A percentile compares a stretch with the other conserved stretches of the same genome.
Conservation (phyloP, 2,113 vertebrate genomes). For the Saguinus midas region DNA sequence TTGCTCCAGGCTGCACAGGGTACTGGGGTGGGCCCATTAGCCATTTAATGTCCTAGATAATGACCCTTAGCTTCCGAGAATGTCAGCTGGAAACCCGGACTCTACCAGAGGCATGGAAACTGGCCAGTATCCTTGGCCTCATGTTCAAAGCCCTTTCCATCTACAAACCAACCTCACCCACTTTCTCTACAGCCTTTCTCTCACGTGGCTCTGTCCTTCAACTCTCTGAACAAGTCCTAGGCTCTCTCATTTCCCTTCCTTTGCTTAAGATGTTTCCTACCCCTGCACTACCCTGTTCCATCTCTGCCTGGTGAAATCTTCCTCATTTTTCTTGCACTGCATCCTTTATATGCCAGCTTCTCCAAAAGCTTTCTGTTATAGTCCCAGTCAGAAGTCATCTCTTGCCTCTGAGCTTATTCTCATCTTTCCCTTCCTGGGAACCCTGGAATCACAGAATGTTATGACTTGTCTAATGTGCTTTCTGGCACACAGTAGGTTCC, state of each 20-base stretch:
- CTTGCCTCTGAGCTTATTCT: not conserved
- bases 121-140: conserved; percentile 66
- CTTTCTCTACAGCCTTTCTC: not conserved
- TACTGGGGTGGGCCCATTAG: conserved; percentile 85
- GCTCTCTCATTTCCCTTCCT: conserved; percentile 4
- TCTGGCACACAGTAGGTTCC: not conserved
- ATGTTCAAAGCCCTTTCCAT: conserved; percentile 42
- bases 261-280: not conserved
- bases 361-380: not conserved
- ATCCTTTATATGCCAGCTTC: not conserved
- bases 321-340: not conserved
- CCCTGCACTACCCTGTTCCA: not conserved
- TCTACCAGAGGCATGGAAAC: conserved; percentile 71
- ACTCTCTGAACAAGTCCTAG: not conserved
- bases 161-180: not conserved
- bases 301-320: not conserved
- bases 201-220: not conserved
- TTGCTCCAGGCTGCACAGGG: conserved; percentile 84
- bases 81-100: conserved; percentile 71
- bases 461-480: not conserved
- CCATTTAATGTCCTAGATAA: conserved; percentile 88
- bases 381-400: not conserved
- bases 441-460: not conserved
- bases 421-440: not conserved
- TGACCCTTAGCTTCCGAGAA: conserved; percentile 83